These are phyloP conservation scores for Shinisaurus crocodilurus DNA, from an alignment of 2,113 vertebrate species.

Conservation along the genomic window DNA sequence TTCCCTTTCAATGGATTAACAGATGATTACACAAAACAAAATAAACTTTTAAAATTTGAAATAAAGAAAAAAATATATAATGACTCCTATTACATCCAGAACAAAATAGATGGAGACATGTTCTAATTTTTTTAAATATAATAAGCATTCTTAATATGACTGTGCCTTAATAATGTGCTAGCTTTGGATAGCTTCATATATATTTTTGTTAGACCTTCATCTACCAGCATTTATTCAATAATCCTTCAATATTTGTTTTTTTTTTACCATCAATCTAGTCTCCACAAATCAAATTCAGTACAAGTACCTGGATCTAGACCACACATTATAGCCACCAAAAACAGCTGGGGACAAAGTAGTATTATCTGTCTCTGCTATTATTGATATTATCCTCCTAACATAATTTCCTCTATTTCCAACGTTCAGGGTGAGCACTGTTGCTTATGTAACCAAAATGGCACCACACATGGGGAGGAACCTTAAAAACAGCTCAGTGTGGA, in stretches of 20 bases:
- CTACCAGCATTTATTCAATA: neutral
- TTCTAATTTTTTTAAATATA: neutral
- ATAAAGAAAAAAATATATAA: neutral
- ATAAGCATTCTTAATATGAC: neutral
- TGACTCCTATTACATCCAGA: neutral
- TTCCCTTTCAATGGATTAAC: neutral
- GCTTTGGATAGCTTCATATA: too few relatives aligned
- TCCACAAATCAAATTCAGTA: neutral
- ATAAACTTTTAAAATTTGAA: neutral
- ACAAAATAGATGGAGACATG: neutral
- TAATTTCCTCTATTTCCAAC: too few relatives aligned
- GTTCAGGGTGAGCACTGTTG: neutral
- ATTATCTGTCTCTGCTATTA: neutral
- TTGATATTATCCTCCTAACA: neutral
- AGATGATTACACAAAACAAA: neutral
- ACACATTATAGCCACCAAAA: neutral
- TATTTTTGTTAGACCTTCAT: neutral
- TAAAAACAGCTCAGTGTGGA: neutral
- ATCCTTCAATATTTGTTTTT: neutral
- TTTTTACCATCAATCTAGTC: neutral
- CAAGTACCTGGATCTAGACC: neutral
- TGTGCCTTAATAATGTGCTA: neutral
- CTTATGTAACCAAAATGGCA: neutral
- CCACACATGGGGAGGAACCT: neutral
- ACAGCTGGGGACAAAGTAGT: neutral